These are phyloP conservation scores for Epinephelus fuscoguttatus DNA, from an alignment of 2,113 vertebrate genomes.

Conservation along the genomic window DNA sequence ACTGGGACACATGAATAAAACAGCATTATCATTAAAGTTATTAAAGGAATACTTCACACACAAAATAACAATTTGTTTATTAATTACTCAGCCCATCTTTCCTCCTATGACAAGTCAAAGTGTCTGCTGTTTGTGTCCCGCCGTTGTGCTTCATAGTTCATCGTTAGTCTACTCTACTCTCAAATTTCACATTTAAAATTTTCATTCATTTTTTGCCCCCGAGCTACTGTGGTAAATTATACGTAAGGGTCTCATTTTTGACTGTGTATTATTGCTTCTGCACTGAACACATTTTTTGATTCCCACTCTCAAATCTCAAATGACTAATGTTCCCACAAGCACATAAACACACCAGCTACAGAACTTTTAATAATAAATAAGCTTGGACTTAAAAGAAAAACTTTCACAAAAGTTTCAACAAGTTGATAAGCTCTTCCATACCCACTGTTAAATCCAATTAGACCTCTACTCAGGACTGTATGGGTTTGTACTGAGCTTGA, in stretches of 20 bases:
- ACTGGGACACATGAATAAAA: background rate
- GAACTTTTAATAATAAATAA: background rate
- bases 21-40: background rate
- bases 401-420: background rate
- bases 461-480: background rate
- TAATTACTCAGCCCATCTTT: too few species aligned
- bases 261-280: background rate
- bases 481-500: background rate
- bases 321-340: constrained; percentile 4
- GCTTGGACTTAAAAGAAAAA: background rate
- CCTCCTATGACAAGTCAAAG: too few species aligned
- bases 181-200: too few species aligned
- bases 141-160: too few species aligned
- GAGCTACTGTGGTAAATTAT: background rate
- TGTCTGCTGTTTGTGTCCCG: too few species aligned
- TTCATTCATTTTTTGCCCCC: background rate
- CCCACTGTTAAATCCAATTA: background rate
- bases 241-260: background rate
- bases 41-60: too few species aligned
- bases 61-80: too few species aligned
- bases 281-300: background rate
- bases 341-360: background rate
- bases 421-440: background rate
- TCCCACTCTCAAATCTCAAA: background rate
- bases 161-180: too few species aligned